Evolutionary conservation across 2,113 vertebrate genomes (phyloP).

Genomic region (Urocitellus parryii): DNA sequence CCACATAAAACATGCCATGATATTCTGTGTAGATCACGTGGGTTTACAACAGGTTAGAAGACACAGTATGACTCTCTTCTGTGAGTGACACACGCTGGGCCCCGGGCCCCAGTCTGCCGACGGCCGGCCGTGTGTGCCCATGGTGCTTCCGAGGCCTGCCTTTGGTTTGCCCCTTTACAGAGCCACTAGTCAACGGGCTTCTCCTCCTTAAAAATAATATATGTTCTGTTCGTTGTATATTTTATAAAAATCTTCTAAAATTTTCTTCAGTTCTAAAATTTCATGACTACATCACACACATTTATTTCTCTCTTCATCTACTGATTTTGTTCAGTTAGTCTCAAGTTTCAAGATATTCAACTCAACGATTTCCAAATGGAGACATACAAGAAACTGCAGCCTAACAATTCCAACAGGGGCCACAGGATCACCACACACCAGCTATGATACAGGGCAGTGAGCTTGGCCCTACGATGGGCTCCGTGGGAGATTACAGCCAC

Average conservation of each 20-base stretch:
- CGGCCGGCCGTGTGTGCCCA: rapidly evolving
- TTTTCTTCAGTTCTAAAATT: background rate
- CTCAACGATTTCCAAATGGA: background rate
- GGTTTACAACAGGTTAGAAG: background rate
- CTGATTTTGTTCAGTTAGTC: background rate
- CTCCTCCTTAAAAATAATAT: background rate
- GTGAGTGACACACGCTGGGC: too few species aligned
- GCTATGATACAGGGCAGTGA: too few species aligned
- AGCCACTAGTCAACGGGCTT: background rate
- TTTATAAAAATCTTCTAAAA: background rate
- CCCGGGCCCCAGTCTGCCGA: rapidly evolving
- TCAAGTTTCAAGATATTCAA: background rate
- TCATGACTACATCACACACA: rapidly evolving
- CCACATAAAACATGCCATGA: rapidly evolving
- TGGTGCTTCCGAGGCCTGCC: rapidly evolving
- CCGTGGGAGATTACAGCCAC: too few species aligned
- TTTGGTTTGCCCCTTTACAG: background rate
- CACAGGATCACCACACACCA: too few species aligned
- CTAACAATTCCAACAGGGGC: background rate
- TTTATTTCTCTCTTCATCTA: background rate
- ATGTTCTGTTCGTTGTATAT: too few species aligned
- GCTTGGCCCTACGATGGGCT: too few species aligned
- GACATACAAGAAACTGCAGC: too few species aligned
- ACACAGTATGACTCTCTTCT: background rate
- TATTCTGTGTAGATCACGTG: rapidly evolving